Base-by-base conservation (phyloP, 2,797 vertebrate genomes). In the Streptopelia turtur region DNA sequence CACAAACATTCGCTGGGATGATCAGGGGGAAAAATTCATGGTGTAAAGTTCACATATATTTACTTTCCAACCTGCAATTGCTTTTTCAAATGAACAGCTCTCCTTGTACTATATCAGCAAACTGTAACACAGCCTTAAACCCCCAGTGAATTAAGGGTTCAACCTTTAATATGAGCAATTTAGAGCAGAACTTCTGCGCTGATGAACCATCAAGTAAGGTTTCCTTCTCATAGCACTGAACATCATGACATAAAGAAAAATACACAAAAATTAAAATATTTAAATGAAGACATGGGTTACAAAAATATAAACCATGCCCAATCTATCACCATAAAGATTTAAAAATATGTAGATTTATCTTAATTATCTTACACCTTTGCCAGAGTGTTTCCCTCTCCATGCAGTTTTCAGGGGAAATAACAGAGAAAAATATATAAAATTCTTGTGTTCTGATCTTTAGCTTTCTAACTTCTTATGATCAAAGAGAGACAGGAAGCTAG, bases 61-160 rank as follows among this genome's bases (percentile, higher is more conserved):
- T 55, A 84, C 91, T 83, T 97, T 97, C 95, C 97, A 96, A 96
- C 15, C 97, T 97, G 97, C 97, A 97, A 97, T 30, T 93, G 78
- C 90, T 97, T 94, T 97, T 97, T 94, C 85, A 94, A 97, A 98
- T 98, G 97, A 98, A 98, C 96, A 98, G 98, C 97, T 95, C 86
- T 94, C 80, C 30, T 37, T 61, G 66, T 43, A 57, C 30, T 81
- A 2, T n/a, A 82, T 31, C 61, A 81, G 49, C 11, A 91, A 94
- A 95, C 39, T 77, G 33, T 52, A 86, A 88, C 39, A 89, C 5
- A 59, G 31, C 41, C 27, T 90, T 71, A 76, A 88, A 87, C 10
- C 64, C 22, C 68, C 50, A 52, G 23, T 61, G 66, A 84, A 68
- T 75, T 83, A 56, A 24, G 3, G 23, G 23, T 88, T 88, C 74